Base-by-base conservation (phyloP, 2,113 vertebrate species). In the Podarcis cretensis region DNA sequence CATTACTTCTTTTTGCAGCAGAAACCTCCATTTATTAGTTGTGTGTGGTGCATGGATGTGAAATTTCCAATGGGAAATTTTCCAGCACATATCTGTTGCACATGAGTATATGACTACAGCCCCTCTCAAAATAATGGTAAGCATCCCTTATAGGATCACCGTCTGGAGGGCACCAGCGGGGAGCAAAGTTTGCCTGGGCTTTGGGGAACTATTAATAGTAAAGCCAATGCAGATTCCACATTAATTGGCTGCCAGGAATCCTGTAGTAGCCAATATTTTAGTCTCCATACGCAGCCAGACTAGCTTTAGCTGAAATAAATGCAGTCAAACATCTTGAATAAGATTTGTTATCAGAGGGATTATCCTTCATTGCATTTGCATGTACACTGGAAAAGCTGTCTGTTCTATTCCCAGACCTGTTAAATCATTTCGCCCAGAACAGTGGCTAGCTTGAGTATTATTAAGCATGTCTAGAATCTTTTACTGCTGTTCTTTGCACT, bases 351-450 rank as follows among this genome's bases (percentile, higher is more conserved):
- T 16, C 0, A 1, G 82, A 30, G 0, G 0, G 63, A 90, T 25
- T 84, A 68, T 88, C 68, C 37, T 25, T 69, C 85, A 1, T 5
- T 87, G 6, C 48, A 81, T 90, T 68, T 86, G 1, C 32, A 16
- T 79, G 37, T 27, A 68, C 9, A 68, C 1, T 84, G 85, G 12
- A 10, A 89, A 78, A 83, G 2, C 40, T 59, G 1, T 14, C 43
- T 86, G 48, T 27, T 68, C 20, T 80, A 48, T 91, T 94, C 85
- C 83, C 68, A 91, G 27, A 88, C 1, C 30, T 54, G 6, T 63
- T 87, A 27, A 82, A 86, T 90, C 48, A 43, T 88, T 90, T 90
- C 92, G 18, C 30, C 25, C 25, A 78, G 25, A 68, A 2, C 0
- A 7, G 48, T 86, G n/a, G 1, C 8, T 20, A 0, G 4, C 0